A percentile compares a stretch with the other conserved stretches of the same genome.
phyloP scores from a whole-genome alignment of 1,140 invertebrate species.

The Portunus trituberculatus region DNA sequence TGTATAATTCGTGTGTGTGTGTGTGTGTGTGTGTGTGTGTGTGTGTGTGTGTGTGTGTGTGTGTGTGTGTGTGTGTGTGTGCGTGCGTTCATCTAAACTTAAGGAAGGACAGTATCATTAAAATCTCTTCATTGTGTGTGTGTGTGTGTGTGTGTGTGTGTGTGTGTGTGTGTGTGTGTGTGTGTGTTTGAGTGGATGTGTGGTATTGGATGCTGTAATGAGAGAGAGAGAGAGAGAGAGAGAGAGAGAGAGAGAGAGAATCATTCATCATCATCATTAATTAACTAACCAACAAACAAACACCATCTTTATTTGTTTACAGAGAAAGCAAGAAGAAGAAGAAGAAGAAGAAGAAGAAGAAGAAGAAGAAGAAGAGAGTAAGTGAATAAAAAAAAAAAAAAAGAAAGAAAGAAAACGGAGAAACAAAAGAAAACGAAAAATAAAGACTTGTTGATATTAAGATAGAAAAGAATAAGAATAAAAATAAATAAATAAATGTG shows the following conservation, averaged over 20 bases:
- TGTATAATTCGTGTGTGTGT: neutral
- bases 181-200: neutral
- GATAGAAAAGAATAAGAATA: too few relatives aligned
- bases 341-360: too few relatives aligned
- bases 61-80: neutral
- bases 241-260: conserved; percentile 5
- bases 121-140: conserved; percentile 26
- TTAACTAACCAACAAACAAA: neutral
- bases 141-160: conserved; percentile 38
- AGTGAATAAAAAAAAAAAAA: too few relatives aligned
- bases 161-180: conserved; percentile 37
- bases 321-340: neutral
- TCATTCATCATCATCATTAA: too few relatives aligned
- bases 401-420: too few relatives aligned
- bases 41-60: neutral
- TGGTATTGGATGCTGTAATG: neutral
- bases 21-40: neutral
- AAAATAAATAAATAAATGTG: too few relatives aligned
- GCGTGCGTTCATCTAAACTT: neutral
- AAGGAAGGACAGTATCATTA: neutral
- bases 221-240: neutral
- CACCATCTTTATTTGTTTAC: neutral
- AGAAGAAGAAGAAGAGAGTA: too few relatives aligned
- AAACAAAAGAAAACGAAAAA: too few relatives aligned
- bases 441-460: too few relatives aligned